Evolutionary conservation across 1,140 invertebrate genomes (phyloP).

Genomic region (Neodiprion lecontei): DNA sequence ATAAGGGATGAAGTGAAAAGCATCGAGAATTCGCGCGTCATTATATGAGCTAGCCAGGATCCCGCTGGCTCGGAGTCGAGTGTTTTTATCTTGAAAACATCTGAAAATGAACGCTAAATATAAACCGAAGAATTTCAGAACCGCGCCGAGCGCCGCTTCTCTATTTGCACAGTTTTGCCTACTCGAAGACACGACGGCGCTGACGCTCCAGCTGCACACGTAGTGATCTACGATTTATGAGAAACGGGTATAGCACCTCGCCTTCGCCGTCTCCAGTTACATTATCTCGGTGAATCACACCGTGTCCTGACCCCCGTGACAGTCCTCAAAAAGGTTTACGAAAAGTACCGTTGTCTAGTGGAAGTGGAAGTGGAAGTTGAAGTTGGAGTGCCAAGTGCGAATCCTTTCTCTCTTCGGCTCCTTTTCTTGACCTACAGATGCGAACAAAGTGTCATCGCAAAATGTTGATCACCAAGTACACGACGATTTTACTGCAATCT

Average conservation of each 20-base stretch:
- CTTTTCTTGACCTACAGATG: background rate
- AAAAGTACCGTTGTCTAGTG: too few species aligned
- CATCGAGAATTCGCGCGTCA: too few species aligned
- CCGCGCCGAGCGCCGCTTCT: background rate
- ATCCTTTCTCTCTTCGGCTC: background rate
- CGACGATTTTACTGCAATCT: slow-evolving; percentile 53
- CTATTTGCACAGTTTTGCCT: background rate
- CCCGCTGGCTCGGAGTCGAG: background rate
- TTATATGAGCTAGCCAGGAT: too few species aligned
- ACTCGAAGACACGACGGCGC: background rate
- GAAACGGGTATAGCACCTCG: background rate
- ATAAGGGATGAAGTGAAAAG: too few species aligned
- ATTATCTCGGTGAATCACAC: background rate
- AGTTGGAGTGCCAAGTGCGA: background rate
- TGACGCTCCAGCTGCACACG: background rate
- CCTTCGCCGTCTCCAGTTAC: background rate
- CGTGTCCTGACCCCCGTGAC: too few species aligned
- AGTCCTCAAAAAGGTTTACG: background rate
- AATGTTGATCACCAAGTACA: slow-evolving; percentile 57
- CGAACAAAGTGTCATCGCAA: slow-evolving; percentile 22
- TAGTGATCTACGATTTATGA: background rate
- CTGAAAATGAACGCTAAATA: slow-evolving; percentile 7
- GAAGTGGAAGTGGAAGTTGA: too few species aligned
- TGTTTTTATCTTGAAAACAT: background rate
- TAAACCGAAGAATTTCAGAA: slow-evolving; percentile 3